These are phyloP conservation scores for Apamea epomidion DNA, from an alignment of 2,888 invertebrate species.

Conservation along the genomic window DNA sequence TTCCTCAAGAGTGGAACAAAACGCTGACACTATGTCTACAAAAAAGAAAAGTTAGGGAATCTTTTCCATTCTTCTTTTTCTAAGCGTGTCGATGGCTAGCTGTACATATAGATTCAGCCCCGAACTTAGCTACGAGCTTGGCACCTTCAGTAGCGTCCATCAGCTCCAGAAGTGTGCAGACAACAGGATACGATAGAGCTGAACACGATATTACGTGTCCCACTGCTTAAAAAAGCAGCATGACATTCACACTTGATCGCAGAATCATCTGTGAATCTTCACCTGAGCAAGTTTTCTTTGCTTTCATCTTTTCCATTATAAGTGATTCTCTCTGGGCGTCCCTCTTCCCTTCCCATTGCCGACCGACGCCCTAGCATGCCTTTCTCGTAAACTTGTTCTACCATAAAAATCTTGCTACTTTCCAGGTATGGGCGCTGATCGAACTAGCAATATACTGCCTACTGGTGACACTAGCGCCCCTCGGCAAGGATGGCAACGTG, in stretches of 20 bases:
- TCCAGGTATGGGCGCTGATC: constrained; percentile 82
- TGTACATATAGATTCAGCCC: not conserved
- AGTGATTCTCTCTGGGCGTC: not conserved
- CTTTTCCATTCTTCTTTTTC: not conserved
- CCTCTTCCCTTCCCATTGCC: not conserved
- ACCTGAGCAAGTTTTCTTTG: not conserved
- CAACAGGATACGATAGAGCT: not conserved
- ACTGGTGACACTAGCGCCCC: constrained; percentile 82
- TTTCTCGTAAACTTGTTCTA: not conserved
- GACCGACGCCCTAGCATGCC: not conserved
- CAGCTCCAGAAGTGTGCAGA: not conserved
- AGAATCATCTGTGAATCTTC: not conserved
- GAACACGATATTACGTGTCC: too few species aligned
- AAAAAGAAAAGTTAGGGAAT: not conserved
- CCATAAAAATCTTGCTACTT: not conserved
- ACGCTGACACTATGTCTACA: too few species aligned
- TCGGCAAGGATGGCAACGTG: constrained; percentile 76
- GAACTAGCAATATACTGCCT: constrained; percentile 81
- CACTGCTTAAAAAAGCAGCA: too few species aligned
- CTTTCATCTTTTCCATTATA: not conserved
- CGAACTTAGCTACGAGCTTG: not conserved
- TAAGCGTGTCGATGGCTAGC: not conserved
- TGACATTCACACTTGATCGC: not conserved
- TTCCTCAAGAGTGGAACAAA: not conserved
- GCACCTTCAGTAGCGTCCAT: not conserved